Conservation (phyloP, 1,140 invertebrate species). For the Pseudomyrmex cubaensis region DNA sequence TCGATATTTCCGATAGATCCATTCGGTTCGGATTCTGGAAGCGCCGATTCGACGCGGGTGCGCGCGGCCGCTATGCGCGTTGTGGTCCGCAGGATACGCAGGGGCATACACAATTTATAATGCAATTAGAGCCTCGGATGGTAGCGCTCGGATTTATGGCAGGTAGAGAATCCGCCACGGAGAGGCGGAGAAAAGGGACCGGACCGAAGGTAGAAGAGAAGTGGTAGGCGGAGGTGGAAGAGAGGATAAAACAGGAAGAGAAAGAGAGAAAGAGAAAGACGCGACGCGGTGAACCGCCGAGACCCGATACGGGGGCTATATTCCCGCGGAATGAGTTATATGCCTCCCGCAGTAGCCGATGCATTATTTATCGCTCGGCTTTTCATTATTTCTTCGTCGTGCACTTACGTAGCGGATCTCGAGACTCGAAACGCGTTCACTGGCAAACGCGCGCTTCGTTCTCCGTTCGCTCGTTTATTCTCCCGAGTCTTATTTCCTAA, state of each 20-base stretch:
- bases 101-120: conserved; percentile 84
- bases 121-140: conserved; percentile 85
- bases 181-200: conserved; percentile 7
- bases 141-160: conserved; percentile 85
- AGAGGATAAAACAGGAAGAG: conserved; percentile 21
- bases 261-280: conserved; percentile 61
- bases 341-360: conserved; percentile 83
- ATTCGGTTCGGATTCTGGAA: conserved; percentile 67
- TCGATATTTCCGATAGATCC: conserved; percentile 30
- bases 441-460: conserved; percentile 14
- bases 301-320: conserved; percentile 70
- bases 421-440: conserved; percentile 63
- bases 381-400: conserved; percentile 82
- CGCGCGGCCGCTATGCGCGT: conserved; percentile 52
- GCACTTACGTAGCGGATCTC: conserved; percentile 40
- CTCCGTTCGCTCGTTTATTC: conserved; percentile 41
- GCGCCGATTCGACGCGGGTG: conserved; percentile 68
- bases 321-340: conserved; percentile 82
- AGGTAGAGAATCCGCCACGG: conserved; percentile 76
- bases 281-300: conserved; percentile 39
- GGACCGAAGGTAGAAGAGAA: conserved; percentile 52
- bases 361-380: conserved; percentile 84
- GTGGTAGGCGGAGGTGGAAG: conserved; percentile 51
- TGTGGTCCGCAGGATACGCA: conserved; percentile 76
- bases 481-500: not conserved